Evolutionary conservation across 2,113 vertebrate species (phyloP).

Genomic region (Daubentonia madagascariensis): DNA sequence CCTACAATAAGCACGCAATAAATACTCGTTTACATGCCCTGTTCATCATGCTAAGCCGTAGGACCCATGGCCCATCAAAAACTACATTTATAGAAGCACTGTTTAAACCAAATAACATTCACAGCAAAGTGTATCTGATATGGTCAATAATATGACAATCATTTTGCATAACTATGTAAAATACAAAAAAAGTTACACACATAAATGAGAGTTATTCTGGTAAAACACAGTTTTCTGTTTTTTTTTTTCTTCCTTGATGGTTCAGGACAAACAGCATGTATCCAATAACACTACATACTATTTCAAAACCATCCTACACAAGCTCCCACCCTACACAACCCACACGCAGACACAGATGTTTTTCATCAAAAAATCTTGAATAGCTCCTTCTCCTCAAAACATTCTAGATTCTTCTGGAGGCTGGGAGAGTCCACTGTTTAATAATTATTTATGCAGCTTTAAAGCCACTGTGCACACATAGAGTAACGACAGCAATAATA

Average conservation of each 20-base stretch:
- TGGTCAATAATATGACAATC: not conserved
- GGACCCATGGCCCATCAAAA: not conserved
- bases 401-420: not conserved
- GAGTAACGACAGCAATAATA: not conserved
- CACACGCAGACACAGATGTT: not conserved
- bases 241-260: not conserved
- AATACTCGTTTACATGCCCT: not conserved
- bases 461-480: not conserved
- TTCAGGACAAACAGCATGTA: not conserved
- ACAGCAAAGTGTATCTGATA: not conserved
- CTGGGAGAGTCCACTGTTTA: not conserved
- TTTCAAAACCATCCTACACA: not conserved
- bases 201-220: not conserved
- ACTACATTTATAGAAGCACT: not conserved
- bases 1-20: not conserved
- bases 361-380: not conserved
- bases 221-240: not conserved
- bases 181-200: not conserved
- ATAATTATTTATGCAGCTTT: not conserved
- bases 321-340: not conserved
- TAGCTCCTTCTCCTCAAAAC: not conserved
- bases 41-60: not conserved
- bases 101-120: not conserved
- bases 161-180: not conserved
- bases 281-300: not conserved